Evolutionary conservation across 2,888 invertebrate species (phyloP), one percentile per base, ranked within the genome.

Genomic region (Tachina grossa): DNA sequence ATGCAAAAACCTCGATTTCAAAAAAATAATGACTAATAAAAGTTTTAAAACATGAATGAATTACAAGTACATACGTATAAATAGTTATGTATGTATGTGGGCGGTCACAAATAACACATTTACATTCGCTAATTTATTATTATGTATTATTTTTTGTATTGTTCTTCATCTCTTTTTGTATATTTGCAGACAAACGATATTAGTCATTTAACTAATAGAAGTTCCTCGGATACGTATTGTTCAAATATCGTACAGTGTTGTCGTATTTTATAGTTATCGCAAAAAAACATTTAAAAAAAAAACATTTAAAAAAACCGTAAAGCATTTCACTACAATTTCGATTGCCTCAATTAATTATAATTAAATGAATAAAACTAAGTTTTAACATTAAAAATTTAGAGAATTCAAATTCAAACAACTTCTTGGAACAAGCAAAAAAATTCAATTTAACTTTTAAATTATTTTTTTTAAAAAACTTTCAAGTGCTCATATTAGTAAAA

Each of bases 171-270:
- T 51, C 53, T 53, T 68, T 45, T 51, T 80, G 19, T 85, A 75
- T 85, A 83, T 83, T 85, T 85, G 43, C 85, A 85, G 85, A 83
- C 85, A 71, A 85, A 77, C 79, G 85, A 85, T 68, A 72, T 66
- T 80, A 85, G 85, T 85, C 79, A 83, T 72, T 59, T 77, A 75
- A 66, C 78, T 9, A 79, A 68, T 76, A 79, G 85, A 76, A 79
- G 85, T 83, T 72, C 83, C 75, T 69, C 83, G 76, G 68, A 75
- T 59, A 39, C 77, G n/a, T 53, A 83, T 77, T 83, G 77, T 76
- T 76, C 85, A 79, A 85, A 53, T 85, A 72, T 85, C 71, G 79
- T 76, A 72, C 85, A 85, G 39, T 85, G 85, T 83, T 85, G 85
- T 80, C 71, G 76, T 83, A 85, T 85, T 45, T 85, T 85, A 83